phyloP scores from a whole-genome alignment of 2,888 invertebrate species.

The Drosophila prostipennis region DNA sequence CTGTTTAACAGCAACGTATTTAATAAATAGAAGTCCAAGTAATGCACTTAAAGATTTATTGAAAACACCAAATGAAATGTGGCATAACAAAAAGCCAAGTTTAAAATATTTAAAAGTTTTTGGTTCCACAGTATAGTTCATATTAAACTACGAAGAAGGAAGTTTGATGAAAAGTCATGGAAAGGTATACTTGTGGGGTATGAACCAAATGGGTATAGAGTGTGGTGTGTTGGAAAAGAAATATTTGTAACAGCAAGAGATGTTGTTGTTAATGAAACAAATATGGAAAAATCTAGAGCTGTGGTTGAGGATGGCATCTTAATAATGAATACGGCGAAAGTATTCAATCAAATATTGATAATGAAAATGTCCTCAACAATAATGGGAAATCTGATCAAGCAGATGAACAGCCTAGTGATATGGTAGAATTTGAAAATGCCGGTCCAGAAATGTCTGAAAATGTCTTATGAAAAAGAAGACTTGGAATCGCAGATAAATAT shows the following conservation, averaged over 20 bases:
- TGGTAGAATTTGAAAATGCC: too few species aligned
- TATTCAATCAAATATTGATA: background rate
- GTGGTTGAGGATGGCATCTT: background rate
- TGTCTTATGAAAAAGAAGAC: too few species aligned
- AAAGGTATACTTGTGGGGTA: constrained; percentile 44
- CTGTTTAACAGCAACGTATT: constrained; percentile 1
- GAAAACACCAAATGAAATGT: constrained; percentile 2
- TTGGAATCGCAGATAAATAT: too few species aligned
- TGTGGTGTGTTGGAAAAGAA: constrained; percentile 39
- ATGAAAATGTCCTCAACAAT: background rate
- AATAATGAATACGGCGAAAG: background rate
- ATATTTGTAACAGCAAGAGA: constrained; percentile 42
- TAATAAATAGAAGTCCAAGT: background rate
- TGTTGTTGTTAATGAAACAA: constrained; percentile 33
- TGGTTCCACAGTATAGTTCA: background rate
- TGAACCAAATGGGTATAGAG: constrained; percentile 38
- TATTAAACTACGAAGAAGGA: constrained; percentile 6
- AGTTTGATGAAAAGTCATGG: constrained; percentile 6
- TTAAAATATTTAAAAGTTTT: constrained; percentile 2
- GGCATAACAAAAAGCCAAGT: background rate
- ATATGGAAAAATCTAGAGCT: constrained; percentile 40
- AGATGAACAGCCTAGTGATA: constrained; percentile 7
- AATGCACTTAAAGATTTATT: background rate
- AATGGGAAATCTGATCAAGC: constrained; percentile 7
- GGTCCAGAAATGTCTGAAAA: too few species aligned